These are phyloP conservation scores for Caligus rogercresseyi DNA, from an alignment of 1,140 invertebrate genomes.

Conservation along the genomic window DNA sequence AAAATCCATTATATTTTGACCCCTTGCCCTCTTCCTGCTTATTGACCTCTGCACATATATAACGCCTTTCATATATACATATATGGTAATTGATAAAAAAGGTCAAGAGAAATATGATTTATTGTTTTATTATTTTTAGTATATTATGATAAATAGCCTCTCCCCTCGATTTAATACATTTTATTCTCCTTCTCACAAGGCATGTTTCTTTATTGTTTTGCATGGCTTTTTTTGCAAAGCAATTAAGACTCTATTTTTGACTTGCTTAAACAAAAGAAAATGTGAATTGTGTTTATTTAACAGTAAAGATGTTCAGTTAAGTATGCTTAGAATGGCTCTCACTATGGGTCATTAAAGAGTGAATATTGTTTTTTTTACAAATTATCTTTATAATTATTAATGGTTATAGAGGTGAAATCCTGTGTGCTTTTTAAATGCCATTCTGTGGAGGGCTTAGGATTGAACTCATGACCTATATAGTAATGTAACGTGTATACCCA, in stretches of 20 bases:
- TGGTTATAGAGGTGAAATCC: too few relatives aligned
- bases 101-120: not conserved
- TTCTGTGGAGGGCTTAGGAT: too few relatives aligned
- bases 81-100: not conserved
- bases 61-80: not conserved
- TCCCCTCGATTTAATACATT: too few relatives aligned
- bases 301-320: too few relatives aligned
- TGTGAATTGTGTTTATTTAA: too few relatives aligned
- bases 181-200: not conserved
- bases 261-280: not conserved
- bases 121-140: not conserved
- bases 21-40: not conserved
- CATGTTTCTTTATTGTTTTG: not conserved
- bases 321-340: too few relatives aligned
- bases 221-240: not conserved
- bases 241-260: not conserved
- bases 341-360: too few relatives aligned
- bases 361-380: too few relatives aligned
- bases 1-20: too few relatives aligned
- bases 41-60: not conserved
- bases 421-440: too few relatives aligned
- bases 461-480: not conserved
- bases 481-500: too few relatives aligned
- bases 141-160: not conserved
- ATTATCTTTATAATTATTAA: too few relatives aligned